Base-by-base conservation (phyloP, 2,888 invertebrate species). In the Anthophora plumipes region DNA sequence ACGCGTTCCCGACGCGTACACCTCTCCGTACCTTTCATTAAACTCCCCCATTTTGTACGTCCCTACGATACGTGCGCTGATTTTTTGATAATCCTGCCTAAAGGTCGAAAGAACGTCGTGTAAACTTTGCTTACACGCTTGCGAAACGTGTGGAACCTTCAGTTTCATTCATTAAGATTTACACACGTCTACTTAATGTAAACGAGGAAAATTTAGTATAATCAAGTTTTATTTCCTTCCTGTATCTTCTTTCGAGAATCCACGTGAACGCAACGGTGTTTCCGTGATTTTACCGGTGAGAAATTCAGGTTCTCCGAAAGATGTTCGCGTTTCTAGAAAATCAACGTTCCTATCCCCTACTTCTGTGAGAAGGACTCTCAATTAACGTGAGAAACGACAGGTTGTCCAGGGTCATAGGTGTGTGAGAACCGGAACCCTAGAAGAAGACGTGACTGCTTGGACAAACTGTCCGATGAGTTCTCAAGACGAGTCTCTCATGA, bases 351-450 rank as follows among this genome's bases (percentile, higher is more conserved):
- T 52, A 25, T 37, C 70, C 46, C 20, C 60, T 55, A 57, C 61
- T 25, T 41, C 9, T 22, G 7, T 52, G 31, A 55, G 64, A 74
- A 61, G 75, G 55, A 57, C 31, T 55, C n/a, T 46, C 77, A 88
- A 91, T 91, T 92, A 92, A 92, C 88, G 91, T 90, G 91, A 86
- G 92, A 91, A 92, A 89, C 87, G 85, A 77, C 63, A 64, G 75
- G 69, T 71, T 55, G 70, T 63, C 76, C 86, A 90, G 91, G 91
- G 90, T 92, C 91, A 90, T 85, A 90, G 86, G 90, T 90, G 89
- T 90, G 89, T 92, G 90, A 91, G 92, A 93, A 92, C 92, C 92
- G 91, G 92, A 92, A 92, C 92, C 88, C 76, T 77, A 80, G 64
- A 73, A 66, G 77, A 63, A 69, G 85, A 92, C 91, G 91, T 91